Evolutionary conservation across 2,797 vertebrate species (phyloP).

Genomic region (Philypnodon macrostomus): DNA sequence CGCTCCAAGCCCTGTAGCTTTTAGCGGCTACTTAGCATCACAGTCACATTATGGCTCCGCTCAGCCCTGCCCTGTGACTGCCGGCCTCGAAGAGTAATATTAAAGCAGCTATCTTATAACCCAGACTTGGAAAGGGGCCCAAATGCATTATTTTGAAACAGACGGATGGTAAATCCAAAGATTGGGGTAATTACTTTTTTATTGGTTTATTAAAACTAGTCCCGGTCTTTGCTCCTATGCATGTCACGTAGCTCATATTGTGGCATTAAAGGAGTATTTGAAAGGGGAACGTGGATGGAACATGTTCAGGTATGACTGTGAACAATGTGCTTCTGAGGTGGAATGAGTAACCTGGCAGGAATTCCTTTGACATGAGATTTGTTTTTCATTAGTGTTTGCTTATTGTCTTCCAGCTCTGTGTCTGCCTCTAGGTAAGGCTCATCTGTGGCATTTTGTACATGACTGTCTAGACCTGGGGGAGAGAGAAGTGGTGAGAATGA

Average conservation of each 20-base stretch:
- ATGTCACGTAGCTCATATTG: slow-evolving; percentile 6
- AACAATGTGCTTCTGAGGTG: slow-evolving; percentile 15
- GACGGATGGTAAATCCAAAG: slow-evolving; percentile 4
- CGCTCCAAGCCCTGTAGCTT: slow-evolving; percentile 31
- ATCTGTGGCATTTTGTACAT: slow-evolving; percentile 28
- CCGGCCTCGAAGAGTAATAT: slow-evolving; percentile 23
- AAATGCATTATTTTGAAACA: slow-evolving; percentile 6
- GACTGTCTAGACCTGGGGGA: slow-evolving; percentile 12
- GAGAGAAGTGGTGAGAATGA: not conserved
- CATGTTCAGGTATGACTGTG: slow-evolving; percentile 27
- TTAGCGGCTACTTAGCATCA: slow-evolving; percentile 53
- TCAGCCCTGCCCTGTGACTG: slow-evolving; percentile 30
- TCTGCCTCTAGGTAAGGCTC: slow-evolving; percentile 10
- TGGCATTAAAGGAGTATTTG: slow-evolving; percentile 25
- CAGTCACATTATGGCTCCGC: slow-evolving; percentile 33
- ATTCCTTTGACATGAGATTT: slow-evolving; percentile 42
- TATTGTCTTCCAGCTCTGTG: slow-evolving; percentile 14
- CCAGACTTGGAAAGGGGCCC: slow-evolving; percentile 1
- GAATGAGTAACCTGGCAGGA: slow-evolving; percentile 30
- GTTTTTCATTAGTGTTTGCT: slow-evolving; percentile 45
- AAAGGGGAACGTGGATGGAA: slow-evolving; percentile 9
- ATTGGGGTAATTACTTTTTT: slow-evolving; percentile 4
- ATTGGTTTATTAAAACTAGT: slow-evolving; percentile 13
- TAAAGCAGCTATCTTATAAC: slow-evolving; percentile 24
- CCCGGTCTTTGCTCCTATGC: not conserved